A percentile compares a stretch with the other conserved stretches of the same genome.
phyloP scores from a whole-genome alignment of 1,140 invertebrate species.

The Zaprionus africanus region DNA sequence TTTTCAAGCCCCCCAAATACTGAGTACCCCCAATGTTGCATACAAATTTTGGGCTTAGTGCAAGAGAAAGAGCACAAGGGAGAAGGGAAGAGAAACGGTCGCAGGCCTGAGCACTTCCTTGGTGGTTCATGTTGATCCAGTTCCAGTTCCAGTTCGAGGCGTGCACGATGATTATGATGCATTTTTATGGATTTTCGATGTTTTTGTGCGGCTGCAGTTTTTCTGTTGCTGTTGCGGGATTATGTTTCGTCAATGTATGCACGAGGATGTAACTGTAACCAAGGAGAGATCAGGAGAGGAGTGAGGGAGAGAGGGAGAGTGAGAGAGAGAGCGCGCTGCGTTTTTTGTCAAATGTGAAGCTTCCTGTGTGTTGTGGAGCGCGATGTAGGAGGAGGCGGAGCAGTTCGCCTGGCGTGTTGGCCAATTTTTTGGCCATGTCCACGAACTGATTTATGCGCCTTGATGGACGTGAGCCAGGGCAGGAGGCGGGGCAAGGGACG shows the following conservation, averaged over 20 bases:
- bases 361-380: conserved; percentile 49
- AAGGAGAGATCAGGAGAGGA: not conserved
- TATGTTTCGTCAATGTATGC: conserved; percentile 61
- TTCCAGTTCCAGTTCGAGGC: conserved; percentile 56
- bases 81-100: not conserved
- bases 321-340: conserved; percentile 14
- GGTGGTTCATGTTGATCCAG: conserved; percentile 59
- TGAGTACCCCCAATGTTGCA: conserved; percentile 26
- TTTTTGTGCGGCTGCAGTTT: conserved; percentile 74
- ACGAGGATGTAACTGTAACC: conserved; percentile 17
- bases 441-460: conserved; percentile 79
- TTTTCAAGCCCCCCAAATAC: not conserved
- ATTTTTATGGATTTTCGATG: conserved; percentile 84
- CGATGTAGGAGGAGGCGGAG: conserved; percentile 18
- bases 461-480: conserved; percentile 70
- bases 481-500: conserved; percentile 20
- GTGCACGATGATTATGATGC: conserved; percentile 78
- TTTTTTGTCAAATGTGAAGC: conserved; percentile 65
- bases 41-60: not conserved
- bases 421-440: conserved; percentile 22
- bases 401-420: conserved; percentile 23
- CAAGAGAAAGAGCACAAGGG: not conserved
- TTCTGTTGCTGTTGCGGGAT: conserved; percentile 42
- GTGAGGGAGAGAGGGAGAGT: not conserved
- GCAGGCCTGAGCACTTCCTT: not conserved